phyloP scores from a whole-genome alignment of 2,113 vertebrate species.

The Gnathonemus echidnorhynchus region DNA sequence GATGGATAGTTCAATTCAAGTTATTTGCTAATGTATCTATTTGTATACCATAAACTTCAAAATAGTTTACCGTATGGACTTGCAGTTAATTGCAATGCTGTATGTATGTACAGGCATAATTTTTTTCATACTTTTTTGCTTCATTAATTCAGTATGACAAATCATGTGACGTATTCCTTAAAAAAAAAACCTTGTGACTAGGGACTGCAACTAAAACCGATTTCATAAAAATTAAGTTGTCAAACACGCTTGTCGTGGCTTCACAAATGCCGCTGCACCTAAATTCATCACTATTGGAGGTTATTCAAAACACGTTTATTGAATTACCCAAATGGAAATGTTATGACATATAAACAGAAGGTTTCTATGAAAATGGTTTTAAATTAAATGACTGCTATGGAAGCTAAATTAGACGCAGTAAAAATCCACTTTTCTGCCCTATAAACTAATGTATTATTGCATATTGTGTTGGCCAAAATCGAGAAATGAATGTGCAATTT shows the following conservation, averaged over 20 bases:
- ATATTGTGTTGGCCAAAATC: slow-evolving; percentile 4
- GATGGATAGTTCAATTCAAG: background rate
- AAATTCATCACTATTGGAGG: background rate
- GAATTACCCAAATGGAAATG: background rate
- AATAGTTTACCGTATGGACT: background rate
- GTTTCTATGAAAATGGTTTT: background rate
- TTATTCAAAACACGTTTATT: background rate
- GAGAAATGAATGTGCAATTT: background rate
- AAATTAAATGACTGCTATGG: slow-evolving; percentile 3
- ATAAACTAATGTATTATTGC: background rate
- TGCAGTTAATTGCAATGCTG: background rate
- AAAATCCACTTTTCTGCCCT: background rate
- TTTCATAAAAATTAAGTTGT: background rate
- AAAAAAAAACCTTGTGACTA: background rate
- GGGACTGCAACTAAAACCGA: background rate
- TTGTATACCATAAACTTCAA: background rate
- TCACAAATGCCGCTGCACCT: background rate
- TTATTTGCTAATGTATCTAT: background rate
- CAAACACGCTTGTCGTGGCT: background rate
- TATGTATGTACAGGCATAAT: background rate
- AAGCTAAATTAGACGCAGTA: background rate
- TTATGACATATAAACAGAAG: background rate
- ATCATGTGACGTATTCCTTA: background rate
- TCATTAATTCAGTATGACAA: background rate
- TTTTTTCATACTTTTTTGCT: background rate